Evolutionary conservation across 2,113 vertebrate genomes (phyloP).

Genomic region (Caretta caretta): DNA sequence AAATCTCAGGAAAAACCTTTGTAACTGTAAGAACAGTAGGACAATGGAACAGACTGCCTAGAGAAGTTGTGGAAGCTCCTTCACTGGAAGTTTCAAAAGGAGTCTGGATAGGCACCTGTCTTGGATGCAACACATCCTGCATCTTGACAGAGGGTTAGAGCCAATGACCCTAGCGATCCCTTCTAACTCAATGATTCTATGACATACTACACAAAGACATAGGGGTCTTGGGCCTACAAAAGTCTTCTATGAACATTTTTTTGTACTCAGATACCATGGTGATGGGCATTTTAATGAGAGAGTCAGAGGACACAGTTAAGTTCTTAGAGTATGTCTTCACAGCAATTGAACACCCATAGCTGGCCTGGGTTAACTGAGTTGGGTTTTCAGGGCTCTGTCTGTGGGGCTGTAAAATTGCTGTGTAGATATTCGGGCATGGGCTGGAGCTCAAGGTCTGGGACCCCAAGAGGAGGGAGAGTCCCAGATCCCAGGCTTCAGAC

Average conservation of each 20-base stretch:
- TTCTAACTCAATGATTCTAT: neutral
- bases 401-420: neutral
- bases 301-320: neutral
- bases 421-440: neutral
- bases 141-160: neutral
- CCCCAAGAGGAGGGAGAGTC: neutral
- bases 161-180: neutral
- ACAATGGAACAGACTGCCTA: neutral
- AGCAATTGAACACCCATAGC: neutral
- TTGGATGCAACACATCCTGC: neutral
- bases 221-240: neutral
- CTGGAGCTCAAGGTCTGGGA: neutral
- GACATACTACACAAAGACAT: neutral
- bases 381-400: neutral
- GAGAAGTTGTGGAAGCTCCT: neutral
- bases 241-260: conserved; percentile 31
- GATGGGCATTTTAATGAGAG: neutral
- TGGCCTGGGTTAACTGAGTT: neutral
- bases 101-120: neutral
- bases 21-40: neutral
- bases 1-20: neutral
- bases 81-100: neutral
- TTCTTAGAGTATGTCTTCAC: neutral
- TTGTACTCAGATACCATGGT: neutral
- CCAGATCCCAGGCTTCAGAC: neutral